Evolutionary conservation across 2,113 vertebrate genomes (phyloP), one percentile per base, ranked within the genome.

Genomic region (Sinocyclocheilus maitianheensis): DNA sequence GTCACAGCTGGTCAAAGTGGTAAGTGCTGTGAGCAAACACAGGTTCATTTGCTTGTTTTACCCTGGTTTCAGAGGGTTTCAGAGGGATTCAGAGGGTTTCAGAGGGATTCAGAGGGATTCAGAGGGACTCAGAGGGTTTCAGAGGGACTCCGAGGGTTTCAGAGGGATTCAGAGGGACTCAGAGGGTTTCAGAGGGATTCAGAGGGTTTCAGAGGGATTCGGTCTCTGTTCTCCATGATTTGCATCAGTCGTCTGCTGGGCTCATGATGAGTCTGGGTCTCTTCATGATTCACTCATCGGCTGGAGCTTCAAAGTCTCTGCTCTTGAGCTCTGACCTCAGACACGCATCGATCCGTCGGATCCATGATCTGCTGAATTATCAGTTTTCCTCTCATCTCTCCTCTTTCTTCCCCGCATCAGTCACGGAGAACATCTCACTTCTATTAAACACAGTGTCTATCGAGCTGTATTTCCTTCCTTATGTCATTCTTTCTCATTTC

Each of bases 1-100:
- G 96, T 99, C 98, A 7, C 98, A 99, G 92, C 95, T 99, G 81
- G 97, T 99, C 86, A 99, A 99, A 93, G 97, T 99, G 97, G 98
- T 99, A 90, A 95, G 91, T 88, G 78, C 1, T 13, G 62, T 55
- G 20, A n/a, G 9, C 58, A 58, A 58, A 58, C 2, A 2, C 53
- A 55, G 53, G 16, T 1, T 55, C 1, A 8, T 58, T 6, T 58
- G 2, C 55, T 5, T 53, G 1, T 16, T 53, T 53, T 16, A 16
- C 13, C 55, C 55, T 34, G 30, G 55, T 60, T 58, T 58, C 12
- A 43, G 43, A 43, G 4, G 37, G 37, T 37, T 5, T 37, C 37
- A 37, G 37, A 37, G 5, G 4, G 37, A 37, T 37, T 37, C 37
- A 37, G 37, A 26, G 26, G 26, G 26, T 1, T 26, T 26, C 26